A percentile compares a stretch with the other conserved stretches of the same genome.
Evolutionary conservation across 1,140 invertebrate genomes (phyloP).

Genomic region (Holotrichia oblita): DNA sequence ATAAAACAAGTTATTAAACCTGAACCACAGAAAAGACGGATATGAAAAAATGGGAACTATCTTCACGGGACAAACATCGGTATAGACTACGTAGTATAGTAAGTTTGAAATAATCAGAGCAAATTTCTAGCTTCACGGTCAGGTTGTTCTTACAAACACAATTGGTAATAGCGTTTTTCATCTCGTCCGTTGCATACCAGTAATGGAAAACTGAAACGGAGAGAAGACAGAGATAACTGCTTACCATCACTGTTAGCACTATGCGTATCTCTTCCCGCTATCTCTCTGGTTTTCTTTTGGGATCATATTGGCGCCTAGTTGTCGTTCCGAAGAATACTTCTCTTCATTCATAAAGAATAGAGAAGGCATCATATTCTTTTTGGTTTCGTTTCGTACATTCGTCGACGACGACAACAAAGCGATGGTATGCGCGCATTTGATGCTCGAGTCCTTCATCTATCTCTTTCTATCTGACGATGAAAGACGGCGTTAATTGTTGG

Average conservation of each 20-base stretch:
- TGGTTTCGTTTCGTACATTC: conserved; percentile 24
- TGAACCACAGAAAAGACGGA: background rate
- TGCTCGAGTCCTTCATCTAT: background rate
- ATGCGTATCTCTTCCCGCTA: conserved; percentile 21
- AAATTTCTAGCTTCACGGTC: conserved; percentile 20
- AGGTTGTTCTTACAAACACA: conserved; percentile 17
- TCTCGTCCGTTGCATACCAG: background rate
- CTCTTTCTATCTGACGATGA: background rate
- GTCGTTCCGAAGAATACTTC: conserved; percentile 27
- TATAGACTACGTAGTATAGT: background rate
- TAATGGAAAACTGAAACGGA: background rate
- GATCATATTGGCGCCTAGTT: conserved; percentile 26
- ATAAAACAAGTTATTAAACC: conserved; percentile 2
- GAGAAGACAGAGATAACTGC: background rate
- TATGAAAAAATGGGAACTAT: background rate
- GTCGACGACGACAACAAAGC: conserved; percentile 13
- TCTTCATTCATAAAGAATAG: conserved; percentile 34
- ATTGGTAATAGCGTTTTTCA: conserved; percentile 29
- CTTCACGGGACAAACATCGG: background rate
- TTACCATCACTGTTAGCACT: background rate
- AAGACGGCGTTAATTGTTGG: conserved; percentile 29
- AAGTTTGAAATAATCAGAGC: conserved; percentile 18
- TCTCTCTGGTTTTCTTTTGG: conserved; percentile 13
- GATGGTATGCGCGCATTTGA: conserved; percentile 4
- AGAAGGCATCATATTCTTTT: conserved; percentile 24